A percentile compares a stretch with the other conserved stretches of the same genome.
Conservation (phyloP, 2,113 vertebrate species). For the Nibea albiflora region DNA sequence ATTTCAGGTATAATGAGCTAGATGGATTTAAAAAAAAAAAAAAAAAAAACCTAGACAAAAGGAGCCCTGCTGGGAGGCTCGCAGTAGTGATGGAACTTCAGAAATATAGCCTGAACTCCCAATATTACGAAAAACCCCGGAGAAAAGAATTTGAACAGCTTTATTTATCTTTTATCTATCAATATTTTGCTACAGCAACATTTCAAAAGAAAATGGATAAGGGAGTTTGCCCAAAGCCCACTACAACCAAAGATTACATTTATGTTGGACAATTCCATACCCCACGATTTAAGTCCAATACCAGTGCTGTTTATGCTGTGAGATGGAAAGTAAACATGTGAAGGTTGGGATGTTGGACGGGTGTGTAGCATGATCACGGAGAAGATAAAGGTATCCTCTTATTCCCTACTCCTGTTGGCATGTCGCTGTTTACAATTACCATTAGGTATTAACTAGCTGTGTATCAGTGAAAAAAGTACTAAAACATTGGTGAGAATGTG, state of each 20-base stretch:
- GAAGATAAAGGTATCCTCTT: not conserved
- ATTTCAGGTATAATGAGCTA: conserved; percentile 40
- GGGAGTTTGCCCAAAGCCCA: not conserved
- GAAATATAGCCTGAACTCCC: not conserved
- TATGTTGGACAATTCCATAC: not conserved
- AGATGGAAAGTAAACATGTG: not conserved
- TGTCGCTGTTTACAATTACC: not conserved
- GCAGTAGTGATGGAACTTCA: conserved; percentile 9
- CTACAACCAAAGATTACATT: not conserved
- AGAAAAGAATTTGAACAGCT: conserved; percentile 1
- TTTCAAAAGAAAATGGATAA: not conserved
- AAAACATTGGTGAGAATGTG: too few relatives aligned
- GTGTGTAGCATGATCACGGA: too few relatives aligned
- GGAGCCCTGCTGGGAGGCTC: not conserved
- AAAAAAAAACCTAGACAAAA: not conserved
- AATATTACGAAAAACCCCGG: conserved; percentile 5
- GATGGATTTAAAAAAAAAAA: not conserved
- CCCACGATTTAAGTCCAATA: not conserved
- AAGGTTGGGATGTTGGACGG: not conserved
- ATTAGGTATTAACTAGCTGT: too few relatives aligned
- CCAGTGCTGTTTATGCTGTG: not conserved
- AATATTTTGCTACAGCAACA: not conserved
- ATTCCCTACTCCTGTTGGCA: not conserved
- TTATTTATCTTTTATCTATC: conserved; percentile 8
- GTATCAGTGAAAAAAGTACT: too few relatives aligned